Evolutionary conservation across 2,888 invertebrate genomes (phyloP).

Genomic region (Scaptomyza caliginosa): DNA sequence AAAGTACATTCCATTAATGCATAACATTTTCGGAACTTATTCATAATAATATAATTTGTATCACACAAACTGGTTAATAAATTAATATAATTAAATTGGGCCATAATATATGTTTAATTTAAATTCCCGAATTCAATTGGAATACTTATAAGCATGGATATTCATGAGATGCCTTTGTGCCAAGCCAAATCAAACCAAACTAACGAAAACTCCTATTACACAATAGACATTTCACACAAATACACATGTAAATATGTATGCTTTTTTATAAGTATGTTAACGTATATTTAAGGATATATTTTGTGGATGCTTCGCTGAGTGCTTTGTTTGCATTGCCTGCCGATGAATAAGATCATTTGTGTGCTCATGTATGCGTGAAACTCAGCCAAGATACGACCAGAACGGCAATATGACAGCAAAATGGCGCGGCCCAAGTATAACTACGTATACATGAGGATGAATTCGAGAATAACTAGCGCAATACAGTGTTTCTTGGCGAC

Average conservation of each 20-base stretch:
- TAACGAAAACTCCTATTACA: slow-evolving; percentile 14
- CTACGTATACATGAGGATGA: background rate
- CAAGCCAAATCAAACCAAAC: background rate
- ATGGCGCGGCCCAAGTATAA: slow-evolving; percentile 1
- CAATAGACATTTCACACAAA: slow-evolving; percentile 3
- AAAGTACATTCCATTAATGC: too few species aligned
- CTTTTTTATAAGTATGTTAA: slow-evolving; percentile 9
- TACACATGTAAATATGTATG: background rate
- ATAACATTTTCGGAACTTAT: too few species aligned
- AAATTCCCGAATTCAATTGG: background rate
- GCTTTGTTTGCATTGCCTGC: slow-evolving; percentile 54
- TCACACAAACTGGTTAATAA: background rate
- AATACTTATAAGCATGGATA: background rate
- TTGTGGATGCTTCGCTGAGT: slow-evolving; percentile 39
- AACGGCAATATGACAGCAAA: slow-evolving; percentile 15
- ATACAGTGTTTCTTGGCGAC: slow-evolving; percentile 4
- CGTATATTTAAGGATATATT: slow-evolving; percentile 38
- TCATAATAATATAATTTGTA: background rate
- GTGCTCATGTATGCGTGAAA: slow-evolving; percentile 58
- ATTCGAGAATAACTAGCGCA: slow-evolving; percentile 13
- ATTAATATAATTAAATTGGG: background rate
- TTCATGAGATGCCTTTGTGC: background rate
- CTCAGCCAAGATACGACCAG: slow-evolving; percentile 35
- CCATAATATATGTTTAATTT: background rate
- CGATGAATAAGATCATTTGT: slow-evolving; percentile 53